These are phyloP conservation scores for Acanthosepion esculentum DNA, from an alignment of 2,888 invertebrate genomes.

Conservation along the genomic window DNA sequence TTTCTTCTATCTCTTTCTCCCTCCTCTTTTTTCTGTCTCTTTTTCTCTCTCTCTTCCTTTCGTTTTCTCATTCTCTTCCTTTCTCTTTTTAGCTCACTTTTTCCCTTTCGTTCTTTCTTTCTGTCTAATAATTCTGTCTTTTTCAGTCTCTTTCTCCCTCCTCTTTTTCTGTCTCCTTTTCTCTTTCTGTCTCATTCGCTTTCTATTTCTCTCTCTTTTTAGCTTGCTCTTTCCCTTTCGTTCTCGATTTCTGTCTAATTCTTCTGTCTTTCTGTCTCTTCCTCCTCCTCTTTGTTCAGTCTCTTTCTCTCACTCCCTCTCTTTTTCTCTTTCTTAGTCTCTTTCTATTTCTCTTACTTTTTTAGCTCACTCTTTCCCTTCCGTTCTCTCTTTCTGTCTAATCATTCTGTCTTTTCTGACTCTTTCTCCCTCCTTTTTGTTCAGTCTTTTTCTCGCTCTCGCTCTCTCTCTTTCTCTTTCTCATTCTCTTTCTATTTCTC, in stretches of 20 bases:
- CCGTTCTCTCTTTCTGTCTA: not conserved
- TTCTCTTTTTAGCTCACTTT: not conserved
- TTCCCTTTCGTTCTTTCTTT: not conserved
- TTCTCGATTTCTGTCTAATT: too few species aligned
- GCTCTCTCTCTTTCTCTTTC: not conserved
- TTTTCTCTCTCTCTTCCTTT: not conserved
- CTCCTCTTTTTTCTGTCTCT: not conserved
- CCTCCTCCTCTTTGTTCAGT: too few species aligned
- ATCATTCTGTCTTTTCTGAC: not conserved
- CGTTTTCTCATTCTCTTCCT: not conserved
- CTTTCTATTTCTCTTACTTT: not conserved
- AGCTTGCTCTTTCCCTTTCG: too few species aligned
- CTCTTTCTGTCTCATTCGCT: not conserved
- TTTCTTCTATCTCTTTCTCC: too few species aligned
- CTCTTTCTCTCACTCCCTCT: not conserved
- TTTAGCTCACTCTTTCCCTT: too few species aligned
- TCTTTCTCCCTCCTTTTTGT: not conserved
- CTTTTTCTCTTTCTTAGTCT: not conserved
- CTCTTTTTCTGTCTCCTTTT: not conserved
- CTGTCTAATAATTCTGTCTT: too few species aligned
- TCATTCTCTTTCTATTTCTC: too few species aligned
- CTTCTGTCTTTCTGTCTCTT: too few species aligned
- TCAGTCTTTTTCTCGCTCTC: not conserved
- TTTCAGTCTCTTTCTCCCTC: too few species aligned
- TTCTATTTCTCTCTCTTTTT: not conserved